Conservation (phyloP, 2,888 invertebrate species). For the Caenorhabditis zanzibari region DNA sequence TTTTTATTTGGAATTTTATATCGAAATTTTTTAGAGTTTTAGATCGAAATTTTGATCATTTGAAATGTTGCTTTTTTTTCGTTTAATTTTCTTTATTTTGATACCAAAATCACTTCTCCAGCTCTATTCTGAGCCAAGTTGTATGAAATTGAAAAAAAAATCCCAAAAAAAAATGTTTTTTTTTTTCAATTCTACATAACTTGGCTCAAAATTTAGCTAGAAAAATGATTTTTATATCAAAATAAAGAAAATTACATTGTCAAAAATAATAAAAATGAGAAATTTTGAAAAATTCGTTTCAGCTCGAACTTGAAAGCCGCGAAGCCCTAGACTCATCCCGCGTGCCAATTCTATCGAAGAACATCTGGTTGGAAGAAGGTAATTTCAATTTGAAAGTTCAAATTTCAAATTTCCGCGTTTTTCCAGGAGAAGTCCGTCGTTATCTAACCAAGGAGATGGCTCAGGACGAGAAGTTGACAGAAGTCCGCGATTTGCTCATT, state of each 20-base stretch:
- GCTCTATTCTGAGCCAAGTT: not conserved
- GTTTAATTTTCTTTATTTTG: not conserved
- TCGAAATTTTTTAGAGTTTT: not conserved
- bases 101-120: not conserved
- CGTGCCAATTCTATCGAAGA: slow-evolving; percentile 79
- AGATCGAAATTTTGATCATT: not conserved
- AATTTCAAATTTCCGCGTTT: not conserved
- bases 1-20: not conserved
- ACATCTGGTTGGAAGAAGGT: slow-evolving; percentile 87
- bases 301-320: slow-evolving; percentile 81
- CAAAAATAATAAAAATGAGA: too few species aligned
- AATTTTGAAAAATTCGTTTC: too few species aligned
- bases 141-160: too few species aligned
- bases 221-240: too few species aligned
- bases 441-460: slow-evolving; percentile 94
- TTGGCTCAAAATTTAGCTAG: not conserved
- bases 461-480: slow-evolving; percentile 88
- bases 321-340: slow-evolving; percentile 82
- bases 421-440: slow-evolving; percentile 92
- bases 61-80: too few species aligned
- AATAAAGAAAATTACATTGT: too few species aligned
- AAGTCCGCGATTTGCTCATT: slow-evolving; percentile 87
- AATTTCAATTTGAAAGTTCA: not conserved
- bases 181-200: too few species aligned
- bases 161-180: too few species aligned